A percentile compares a stretch with the other conserved stretches of the same genome.
Evolutionary conservation across 2,797 vertebrate genomes (phyloP).

Genomic region (Anguilla anguilla): DNA sequence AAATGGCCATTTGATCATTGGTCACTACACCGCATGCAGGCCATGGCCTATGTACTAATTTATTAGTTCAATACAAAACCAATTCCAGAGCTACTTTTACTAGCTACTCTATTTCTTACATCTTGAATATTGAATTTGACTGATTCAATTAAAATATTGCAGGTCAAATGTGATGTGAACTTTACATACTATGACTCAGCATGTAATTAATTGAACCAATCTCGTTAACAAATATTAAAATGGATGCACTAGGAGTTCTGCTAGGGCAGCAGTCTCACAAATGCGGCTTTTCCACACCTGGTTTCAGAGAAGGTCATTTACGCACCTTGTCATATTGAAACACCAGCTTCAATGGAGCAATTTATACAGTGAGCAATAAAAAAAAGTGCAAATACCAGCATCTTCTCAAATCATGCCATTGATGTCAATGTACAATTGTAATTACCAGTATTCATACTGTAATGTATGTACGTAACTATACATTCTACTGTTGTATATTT

Average conservation of each 20-base stretch:
- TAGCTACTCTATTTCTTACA: background rate
- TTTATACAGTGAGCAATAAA: background rate
- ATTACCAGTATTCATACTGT: background rate
- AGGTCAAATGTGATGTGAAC: slow-evolving; percentile 1
- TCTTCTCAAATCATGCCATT: slow-evolving; percentile 12
- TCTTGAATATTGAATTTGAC: background rate
- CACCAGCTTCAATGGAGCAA: background rate
- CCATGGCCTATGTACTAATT: background rate
- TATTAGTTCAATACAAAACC: background rate
- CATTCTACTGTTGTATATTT: background rate
- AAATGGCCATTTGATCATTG: background rate
- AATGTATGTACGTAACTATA: background rate
- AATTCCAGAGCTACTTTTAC: background rate
- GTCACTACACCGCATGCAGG: background rate
- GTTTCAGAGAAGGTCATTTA: background rate
- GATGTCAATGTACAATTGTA: background rate
- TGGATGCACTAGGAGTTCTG: slow-evolving; percentile 9
- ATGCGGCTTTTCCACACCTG: background rate
- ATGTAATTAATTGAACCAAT: slow-evolving; percentile 10
- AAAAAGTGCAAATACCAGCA: background rate
- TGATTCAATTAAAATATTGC: slow-evolving; percentile 15
- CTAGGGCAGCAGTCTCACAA: background rate
- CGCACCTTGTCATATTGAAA: slow-evolving; percentile 2
- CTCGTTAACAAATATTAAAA: slow-evolving; percentile 13
- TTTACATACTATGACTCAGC: background rate